phyloP scores from a whole-genome alignment of 2,797 vertebrate species.

The Poeciliopsis gracilis region DNA sequence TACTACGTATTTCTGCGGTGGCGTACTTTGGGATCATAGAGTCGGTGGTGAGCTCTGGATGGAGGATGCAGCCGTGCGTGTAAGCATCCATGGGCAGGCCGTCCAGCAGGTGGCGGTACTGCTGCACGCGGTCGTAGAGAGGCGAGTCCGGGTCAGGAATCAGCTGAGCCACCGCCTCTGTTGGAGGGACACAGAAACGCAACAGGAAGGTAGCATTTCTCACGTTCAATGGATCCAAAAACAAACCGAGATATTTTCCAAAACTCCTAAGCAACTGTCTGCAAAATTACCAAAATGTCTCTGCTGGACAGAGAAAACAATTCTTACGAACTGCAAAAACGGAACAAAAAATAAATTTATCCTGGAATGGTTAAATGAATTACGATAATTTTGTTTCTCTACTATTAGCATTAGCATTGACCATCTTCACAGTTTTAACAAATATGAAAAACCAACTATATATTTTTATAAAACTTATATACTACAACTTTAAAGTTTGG shows the following conservation, averaged over 20 bases:
- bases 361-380: not conserved
- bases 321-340: not conserved
- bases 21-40: constrained; percentile 99
- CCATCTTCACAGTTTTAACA: no score
- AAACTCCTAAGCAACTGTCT: constrained; percentile 16
- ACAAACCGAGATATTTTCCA: not conserved
- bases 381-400: no score
- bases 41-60: constrained; percentile 97
- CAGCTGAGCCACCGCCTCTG: constrained; percentile 91
- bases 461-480: no score
- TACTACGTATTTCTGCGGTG: constrained; percentile 99
- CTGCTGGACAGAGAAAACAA: not conserved
- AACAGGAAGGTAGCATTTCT: not conserved
- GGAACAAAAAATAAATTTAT: not conserved
- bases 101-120: constrained; percentile 95
- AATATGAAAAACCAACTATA: no score
- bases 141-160: constrained; percentile 89
- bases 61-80: constrained; percentile 99
- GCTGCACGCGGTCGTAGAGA: constrained; percentile 88
- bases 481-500: not conserved
- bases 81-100: constrained; percentile 98
- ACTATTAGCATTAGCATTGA: no score
- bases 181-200: not conserved
- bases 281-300: constrained; percentile 21
- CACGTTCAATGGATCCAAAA: not conserved